Percentiles rank a stretch among this genome's conserved stretches.
These are phyloP conservation scores for Dallia pectoralis DNA, from an alignment of 2,797 vertebrate genomes.

Conservation along the genomic window DNA sequence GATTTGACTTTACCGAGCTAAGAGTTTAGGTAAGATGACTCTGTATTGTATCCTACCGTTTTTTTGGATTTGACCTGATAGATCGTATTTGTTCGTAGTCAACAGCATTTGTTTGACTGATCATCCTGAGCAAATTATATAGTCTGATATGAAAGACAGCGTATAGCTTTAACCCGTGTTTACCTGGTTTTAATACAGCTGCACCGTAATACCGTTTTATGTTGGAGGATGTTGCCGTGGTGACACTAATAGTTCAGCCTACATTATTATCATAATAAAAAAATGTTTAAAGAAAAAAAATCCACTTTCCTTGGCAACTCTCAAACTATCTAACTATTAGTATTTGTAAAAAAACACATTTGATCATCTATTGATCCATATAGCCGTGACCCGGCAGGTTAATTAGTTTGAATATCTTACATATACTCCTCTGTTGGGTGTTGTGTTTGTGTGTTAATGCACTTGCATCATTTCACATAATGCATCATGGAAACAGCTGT, in stretches of 20 bases:
- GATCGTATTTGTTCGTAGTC: not conserved
- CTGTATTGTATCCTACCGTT: not conserved
- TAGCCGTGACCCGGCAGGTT: too few species aligned
- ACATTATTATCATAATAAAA: not conserved
- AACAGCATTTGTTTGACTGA: not conserved
- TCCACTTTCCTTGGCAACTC: not conserved
- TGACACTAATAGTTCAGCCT: not conserved
- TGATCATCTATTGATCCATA: too few species aligned
- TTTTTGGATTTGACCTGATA: slow-evolving; percentile 29
- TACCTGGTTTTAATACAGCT: not conserved
- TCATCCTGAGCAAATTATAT: not conserved
- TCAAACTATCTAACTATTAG: too few species aligned
- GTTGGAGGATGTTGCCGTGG: not conserved
- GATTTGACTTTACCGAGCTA: slow-evolving; percentile 17
- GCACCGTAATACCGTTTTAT: not conserved
- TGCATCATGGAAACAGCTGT: not conserved
- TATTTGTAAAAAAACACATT: not conserved
- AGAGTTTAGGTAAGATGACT: slow-evolving; percentile 45
- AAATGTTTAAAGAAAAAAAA: not conserved
- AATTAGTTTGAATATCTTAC: not conserved
- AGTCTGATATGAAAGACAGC: not conserved
- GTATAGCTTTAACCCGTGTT: not conserved
- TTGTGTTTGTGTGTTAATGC: not conserved
- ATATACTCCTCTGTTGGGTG: not conserved
- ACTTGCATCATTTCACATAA: not conserved